Evolutionary conservation across 2,113 vertebrate genomes (phyloP).

Genomic region (Zootoca vivipara): DNA sequence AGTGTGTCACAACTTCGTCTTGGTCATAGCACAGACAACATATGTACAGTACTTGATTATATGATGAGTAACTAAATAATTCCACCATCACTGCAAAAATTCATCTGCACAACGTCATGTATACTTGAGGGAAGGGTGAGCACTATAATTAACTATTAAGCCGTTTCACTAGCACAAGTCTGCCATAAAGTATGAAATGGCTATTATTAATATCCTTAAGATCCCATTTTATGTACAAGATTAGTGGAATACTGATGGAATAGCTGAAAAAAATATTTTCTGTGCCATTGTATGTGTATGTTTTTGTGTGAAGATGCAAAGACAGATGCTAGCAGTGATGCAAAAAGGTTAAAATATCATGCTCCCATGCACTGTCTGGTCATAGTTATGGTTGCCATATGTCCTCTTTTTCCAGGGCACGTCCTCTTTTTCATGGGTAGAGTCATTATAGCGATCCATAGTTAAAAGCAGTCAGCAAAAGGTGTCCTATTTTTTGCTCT

Average conservation of each 20-base stretch:
- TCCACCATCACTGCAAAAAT: constrained; percentile 65
- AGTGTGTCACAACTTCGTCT: constrained; percentile 53
- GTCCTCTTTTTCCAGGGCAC: too few relatives aligned
- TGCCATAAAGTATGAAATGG: constrained; percentile 72
- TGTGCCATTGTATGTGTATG: constrained; percentile 8
- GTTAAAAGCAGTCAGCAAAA: too few relatives aligned
- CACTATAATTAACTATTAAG: constrained; percentile 75
- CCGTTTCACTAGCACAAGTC: constrained; percentile 67
- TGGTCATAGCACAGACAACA: constrained; percentile 65
- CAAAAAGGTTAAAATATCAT: constrained; percentile 16
- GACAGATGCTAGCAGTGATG: background rate
- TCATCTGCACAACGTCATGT: constrained; percentile 69
- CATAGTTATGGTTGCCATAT: background rate
- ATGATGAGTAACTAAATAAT: constrained; percentile 73
- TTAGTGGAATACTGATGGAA: constrained; percentile 47
- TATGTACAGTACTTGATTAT: constrained; percentile 41
- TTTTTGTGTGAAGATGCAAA: constrained; percentile 17
- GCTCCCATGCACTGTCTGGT: constrained; percentile 50
- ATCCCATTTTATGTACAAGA: constrained; percentile 68
- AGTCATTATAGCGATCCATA: too few relatives aligned
- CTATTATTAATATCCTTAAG: constrained; percentile 77
- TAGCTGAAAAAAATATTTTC: constrained; percentile 47
- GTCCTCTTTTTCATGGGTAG: too few relatives aligned
- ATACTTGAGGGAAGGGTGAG: constrained; percentile 70
- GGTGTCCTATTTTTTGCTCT: too few relatives aligned